Evolutionary conservation across 23 tunicate species (phyloP).

Genomic region (Halocynthia aurantium): DNA sequence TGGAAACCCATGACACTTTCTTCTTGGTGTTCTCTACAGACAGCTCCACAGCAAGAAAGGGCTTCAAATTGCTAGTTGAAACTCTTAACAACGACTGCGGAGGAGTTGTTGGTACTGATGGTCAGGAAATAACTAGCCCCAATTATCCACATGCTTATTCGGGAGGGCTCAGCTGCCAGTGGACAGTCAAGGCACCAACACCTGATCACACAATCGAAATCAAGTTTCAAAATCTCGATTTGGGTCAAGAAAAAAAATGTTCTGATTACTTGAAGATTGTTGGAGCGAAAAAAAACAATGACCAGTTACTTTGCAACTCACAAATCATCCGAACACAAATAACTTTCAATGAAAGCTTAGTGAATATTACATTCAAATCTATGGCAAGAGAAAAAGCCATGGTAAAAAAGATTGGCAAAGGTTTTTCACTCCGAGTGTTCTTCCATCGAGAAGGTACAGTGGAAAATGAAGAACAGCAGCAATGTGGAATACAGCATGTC

Average conservation of each 20-base stretch:
- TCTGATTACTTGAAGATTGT: not conserved
- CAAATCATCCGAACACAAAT: not conserved
- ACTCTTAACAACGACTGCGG: constrained; percentile 5
- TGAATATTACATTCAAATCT: constrained; percentile 7
- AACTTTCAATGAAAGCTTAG: not conserved
- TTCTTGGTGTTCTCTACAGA: constrained; percentile 5
- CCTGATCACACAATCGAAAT: not conserved
- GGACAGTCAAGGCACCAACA: constrained; percentile 11
- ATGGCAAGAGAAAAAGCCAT: not conserved
- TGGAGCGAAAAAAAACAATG: too few species aligned
- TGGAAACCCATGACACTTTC: constrained; percentile 11
- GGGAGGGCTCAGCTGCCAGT: not conserved
- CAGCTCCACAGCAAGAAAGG: not conserved
- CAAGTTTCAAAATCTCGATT: constrained; percentile 11
- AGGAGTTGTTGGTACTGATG: not conserved
- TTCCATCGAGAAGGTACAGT: not conserved
- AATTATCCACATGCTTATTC: not conserved
- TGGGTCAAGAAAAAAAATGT: not conserved
- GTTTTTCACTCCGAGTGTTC: not conserved
- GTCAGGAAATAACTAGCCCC: constrained; percentile 17
- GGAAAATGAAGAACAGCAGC: not conserved
- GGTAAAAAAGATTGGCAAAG: not conserved
- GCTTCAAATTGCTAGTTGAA: constrained; percentile 13
- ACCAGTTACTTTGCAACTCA: not conserved
- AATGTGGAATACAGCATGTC: constrained; percentile 22